Evolutionary conservation across 2,797 vertebrate genomes (phyloP).

Genomic region (Aythya fuligula): DNA sequence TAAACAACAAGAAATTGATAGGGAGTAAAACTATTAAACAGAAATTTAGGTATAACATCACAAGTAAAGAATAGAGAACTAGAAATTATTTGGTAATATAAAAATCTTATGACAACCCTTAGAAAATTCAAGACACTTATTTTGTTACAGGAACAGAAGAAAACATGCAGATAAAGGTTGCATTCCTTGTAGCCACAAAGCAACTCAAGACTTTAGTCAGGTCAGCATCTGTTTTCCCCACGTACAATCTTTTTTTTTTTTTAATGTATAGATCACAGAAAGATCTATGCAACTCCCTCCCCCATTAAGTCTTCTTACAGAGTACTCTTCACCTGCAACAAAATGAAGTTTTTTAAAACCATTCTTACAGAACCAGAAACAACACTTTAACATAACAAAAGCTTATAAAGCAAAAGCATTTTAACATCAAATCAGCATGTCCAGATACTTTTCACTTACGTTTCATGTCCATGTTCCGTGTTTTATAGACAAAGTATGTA

Average conservation of each 20-base stretch:
- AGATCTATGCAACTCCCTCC: neutral
- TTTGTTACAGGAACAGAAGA: neutral
- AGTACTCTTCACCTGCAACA: neutral
- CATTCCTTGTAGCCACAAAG: neutral
- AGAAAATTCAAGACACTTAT: neutral
- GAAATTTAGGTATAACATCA: neutral
- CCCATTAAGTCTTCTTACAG: neutral
- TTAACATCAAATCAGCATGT: neutral
- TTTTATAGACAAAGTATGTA: slow-evolving; percentile 99
- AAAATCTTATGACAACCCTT: neutral
- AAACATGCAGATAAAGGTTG: neutral
- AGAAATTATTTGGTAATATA: neutral
- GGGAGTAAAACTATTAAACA: neutral
- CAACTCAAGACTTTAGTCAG: neutral
- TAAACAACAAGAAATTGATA: neutral
- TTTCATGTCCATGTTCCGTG: slow-evolving; percentile 99
- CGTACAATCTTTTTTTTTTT: rapidly evolving
- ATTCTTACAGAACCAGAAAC: neutral
- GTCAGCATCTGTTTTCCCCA: neutral
- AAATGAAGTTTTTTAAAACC: neutral
- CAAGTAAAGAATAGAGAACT: neutral
- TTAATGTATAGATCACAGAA: neutral
- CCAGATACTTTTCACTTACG: slow-evolving; percentile 83
- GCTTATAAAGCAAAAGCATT: neutral
- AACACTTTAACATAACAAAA: neutral